Conservation (phyloP, 2,113 vertebrate species). For the Psilopogon haemacephalus region DNA sequence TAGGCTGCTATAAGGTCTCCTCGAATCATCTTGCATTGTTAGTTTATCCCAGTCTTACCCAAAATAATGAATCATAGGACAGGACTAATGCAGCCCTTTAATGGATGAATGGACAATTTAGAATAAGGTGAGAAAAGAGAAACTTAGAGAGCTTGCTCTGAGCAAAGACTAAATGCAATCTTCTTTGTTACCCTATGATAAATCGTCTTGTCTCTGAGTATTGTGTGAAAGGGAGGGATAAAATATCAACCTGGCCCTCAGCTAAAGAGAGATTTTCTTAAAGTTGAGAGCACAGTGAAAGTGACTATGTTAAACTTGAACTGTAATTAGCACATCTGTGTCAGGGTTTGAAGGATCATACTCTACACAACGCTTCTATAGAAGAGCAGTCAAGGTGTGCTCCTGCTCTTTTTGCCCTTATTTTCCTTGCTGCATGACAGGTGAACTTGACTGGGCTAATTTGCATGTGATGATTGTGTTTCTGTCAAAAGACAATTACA, state of each 20-base stretch:
- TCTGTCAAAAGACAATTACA: background rate
- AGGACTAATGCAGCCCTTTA: background rate
- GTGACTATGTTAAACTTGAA: background rate
- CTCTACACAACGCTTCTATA: background rate
- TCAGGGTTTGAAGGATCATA: background rate
- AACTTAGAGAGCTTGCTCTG: background rate
- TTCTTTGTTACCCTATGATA: background rate
- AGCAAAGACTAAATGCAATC: background rate
- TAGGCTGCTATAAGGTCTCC: too few relatives aligned
- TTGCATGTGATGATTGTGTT: rapidly evolving
- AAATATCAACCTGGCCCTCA: background rate
- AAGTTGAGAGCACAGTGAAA: background rate
- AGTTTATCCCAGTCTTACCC: background rate
- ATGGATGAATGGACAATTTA: background rate
- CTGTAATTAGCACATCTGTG: background rate
- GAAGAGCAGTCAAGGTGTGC: background rate
- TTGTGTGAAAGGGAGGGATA: background rate
- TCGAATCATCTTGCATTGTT: background rate
- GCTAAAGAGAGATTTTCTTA: background rate
- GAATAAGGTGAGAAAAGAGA: background rate
- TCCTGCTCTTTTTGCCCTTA: background rate
- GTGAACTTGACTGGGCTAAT: background rate
- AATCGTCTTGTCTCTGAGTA: background rate
- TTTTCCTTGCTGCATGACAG: background rate
- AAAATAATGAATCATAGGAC: background rate